phyloP scores from a whole-genome alignment of 2,888 invertebrate genomes.

The Leptinotarsa haldemani region DNA sequence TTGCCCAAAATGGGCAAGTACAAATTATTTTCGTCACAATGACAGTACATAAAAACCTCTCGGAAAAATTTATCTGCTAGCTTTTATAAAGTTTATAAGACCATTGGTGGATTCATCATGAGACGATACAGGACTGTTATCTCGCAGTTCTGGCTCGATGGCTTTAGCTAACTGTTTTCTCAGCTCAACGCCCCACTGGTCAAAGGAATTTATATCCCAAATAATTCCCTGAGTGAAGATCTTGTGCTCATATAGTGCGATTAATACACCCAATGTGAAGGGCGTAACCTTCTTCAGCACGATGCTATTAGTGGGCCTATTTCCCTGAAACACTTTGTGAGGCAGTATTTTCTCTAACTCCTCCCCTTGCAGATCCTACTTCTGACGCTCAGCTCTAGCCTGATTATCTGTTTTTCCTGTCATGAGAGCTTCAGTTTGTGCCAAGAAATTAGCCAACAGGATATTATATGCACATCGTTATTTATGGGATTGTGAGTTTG shows the following conservation, averaged over 20 bases:
- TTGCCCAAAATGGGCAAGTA: not conserved
- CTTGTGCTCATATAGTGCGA: conserved; percentile 98
- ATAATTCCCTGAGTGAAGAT: conserved; percentile 98
- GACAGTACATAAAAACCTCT: not conserved
- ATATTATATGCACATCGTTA: conserved; percentile 89
- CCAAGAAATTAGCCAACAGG: conserved; percentile 95
- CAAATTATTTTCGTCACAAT: conserved; percentile 12
- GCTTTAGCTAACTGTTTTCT: conserved; percentile 98
- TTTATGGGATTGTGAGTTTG: conserved; percentile 89
- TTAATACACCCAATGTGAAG: conserved; percentile 91
- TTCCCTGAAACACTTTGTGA: conserved; percentile 97
- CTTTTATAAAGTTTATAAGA: conserved; percentile 93
- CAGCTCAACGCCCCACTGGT: conserved; percentile 99
- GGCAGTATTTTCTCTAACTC: conserved; percentile 85
- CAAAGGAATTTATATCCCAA: conserved; percentile 99
- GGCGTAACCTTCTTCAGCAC: conserved; percentile 92
- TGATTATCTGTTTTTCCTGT: conserved; percentile 68
- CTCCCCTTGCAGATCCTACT: conserved; percentile 80
- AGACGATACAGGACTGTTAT: conserved; percentile 73
- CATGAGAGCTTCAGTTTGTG: conserved; percentile 99
- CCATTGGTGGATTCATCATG: conserved; percentile 98
- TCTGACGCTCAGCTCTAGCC: conserved; percentile 84
- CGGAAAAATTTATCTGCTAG: conserved; percentile 44
- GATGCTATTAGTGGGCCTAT: conserved; percentile 97
- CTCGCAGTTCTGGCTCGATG: conserved; percentile 93